These are phyloP conservation scores for Odobenus rosmarus DNA, from an alignment of 2,113 vertebrate species.

Conservation along the genomic window DNA sequence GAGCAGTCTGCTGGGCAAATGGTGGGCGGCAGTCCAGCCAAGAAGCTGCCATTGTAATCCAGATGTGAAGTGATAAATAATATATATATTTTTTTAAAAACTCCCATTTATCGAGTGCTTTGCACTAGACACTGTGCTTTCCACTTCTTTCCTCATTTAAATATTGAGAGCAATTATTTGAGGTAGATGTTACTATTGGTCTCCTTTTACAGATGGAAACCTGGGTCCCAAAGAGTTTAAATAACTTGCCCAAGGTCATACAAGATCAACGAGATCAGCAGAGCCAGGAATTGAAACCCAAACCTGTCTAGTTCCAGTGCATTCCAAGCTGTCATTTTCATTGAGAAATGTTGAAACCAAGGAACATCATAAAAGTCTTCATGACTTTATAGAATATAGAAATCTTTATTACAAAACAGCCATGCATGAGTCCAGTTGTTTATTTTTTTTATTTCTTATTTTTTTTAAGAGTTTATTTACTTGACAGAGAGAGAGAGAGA, in stretches of 20 bases:
- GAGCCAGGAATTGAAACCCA: not conserved
- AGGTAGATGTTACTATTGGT: not conserved
- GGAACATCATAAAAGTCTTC: not conserved
- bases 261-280: not conserved
- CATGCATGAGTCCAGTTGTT: not conserved
- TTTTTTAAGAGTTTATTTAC: no score
- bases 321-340: constrained; percentile 15
- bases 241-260: not conserved
- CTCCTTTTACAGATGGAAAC: not conserved
- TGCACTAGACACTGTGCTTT: not conserved
- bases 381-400: not conserved
- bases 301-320: not conserved
- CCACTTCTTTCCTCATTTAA: not conserved
- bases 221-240: not conserved
- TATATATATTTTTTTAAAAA: not conserved
- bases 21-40: not conserved
- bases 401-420: not conserved
- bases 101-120: not conserved
- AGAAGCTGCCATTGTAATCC: not conserved
- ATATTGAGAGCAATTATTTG: not conserved
- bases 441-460: no score
- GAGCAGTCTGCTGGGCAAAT: not conserved
- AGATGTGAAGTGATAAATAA: not conserved
- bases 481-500: no score
- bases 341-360: not conserved